Evolutionary conservation across 2,797 vertebrate genomes (phyloP), one percentile per base, ranked within the genome.

Genomic region (Xenopus petersii): DNA sequence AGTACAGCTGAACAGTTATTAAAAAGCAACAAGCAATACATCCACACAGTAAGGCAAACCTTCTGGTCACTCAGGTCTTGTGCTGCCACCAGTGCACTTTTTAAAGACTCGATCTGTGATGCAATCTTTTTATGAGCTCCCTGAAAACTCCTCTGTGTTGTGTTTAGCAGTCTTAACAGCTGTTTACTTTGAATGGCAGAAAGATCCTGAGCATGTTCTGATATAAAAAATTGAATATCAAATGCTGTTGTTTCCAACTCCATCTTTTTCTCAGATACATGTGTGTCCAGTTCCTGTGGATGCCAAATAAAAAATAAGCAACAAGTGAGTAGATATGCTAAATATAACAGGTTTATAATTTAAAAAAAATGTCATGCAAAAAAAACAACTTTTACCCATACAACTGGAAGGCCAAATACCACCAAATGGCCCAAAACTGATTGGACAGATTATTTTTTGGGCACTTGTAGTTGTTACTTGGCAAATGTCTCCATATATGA

Each of bases 161-260:
- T 81, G 83, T 93, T 98, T 84, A 99, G 91, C 64, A 91, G 88
- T 82, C 93, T 94, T 64, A 99, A 90, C 17, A 98, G 90, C 54
- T 91, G 89, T 81, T 91, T 96, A 90, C 92, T 98, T 84, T 98
- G 94, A 84, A 86, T 83, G 4, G 96, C 94, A 84, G 91, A 95
- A 82, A 99, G 89, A 79, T 97, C 94, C 86, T 96, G 94, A 58
- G 96, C 84, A 2, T 95, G 86, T 83, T 99, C 97, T 75, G 96
- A 98, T 86, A 99, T 90, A 82, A 98, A 98, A 87, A 92, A 93
- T 85, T 98, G 97, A 75, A 95, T 84, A 30, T 97, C 94, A 81
- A 96, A 95, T 0, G 95, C 93, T 33, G 87, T 81, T 2, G 93
- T 91, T 33, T 98, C 96, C 84, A 99, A 86, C 66, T 93, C 91